phyloP scores from a whole-genome alignment of 1,140 invertebrate genomes.

The Drosophila repletoides region DNA sequence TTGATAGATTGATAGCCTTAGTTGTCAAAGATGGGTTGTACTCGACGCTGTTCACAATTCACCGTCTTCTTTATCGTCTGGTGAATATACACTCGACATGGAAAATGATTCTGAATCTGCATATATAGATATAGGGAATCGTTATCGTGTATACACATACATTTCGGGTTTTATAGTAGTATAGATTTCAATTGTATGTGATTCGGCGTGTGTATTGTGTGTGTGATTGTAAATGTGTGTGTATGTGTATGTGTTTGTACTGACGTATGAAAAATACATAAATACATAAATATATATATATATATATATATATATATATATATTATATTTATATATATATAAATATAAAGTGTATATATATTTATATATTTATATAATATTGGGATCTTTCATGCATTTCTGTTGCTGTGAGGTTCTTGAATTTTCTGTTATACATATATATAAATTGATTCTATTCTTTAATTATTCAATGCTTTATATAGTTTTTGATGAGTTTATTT shows the following conservation, averaged over 20 bases:
- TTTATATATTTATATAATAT: conserved; percentile 2
- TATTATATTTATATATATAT: neutral
- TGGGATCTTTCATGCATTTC: conserved; percentile 20
- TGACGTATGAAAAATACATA: conserved; percentile 2
- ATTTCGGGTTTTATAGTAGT: no score
- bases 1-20: conserved; percentile 1
- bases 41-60: neutral
- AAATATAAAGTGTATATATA: conserved; percentile 3
- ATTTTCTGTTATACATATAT: conserved; percentile 4
- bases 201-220: neutral
- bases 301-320: conserved; percentile 8
- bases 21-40: neutral
- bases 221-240: neutral
- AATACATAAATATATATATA: conserved; percentile 1
- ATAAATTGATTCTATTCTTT: conserved; percentile 9
- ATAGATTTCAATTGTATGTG: no score
- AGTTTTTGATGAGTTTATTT: conserved; percentile 1
- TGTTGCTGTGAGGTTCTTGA: conserved; percentile 1
- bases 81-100: neutral
- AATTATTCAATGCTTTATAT: conserved; percentile 2
- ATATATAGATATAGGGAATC: neutral
- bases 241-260: neutral
- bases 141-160: neutral
- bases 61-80: no score
- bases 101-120: neutral